Percentiles rank a stretch among this genome's conserved stretches.
Conservation (phyloP, 2,113 vertebrate genomes). For the Brachyhypopomus occidentalis region DNA sequence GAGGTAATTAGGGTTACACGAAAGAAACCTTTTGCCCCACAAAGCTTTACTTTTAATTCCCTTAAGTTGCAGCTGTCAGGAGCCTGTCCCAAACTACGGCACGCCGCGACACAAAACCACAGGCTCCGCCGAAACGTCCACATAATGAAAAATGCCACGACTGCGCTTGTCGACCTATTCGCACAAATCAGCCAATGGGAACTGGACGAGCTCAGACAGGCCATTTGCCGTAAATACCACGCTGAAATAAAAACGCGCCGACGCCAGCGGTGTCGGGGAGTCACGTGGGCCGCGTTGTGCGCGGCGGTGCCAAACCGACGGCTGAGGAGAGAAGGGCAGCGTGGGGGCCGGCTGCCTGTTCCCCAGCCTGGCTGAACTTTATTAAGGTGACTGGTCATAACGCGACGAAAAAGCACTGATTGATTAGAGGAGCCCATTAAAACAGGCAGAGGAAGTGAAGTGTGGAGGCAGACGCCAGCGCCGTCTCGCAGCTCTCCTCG, state of each 20-base stretch:
- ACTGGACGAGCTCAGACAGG: not conserved
- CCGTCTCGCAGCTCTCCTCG: slow-evolving; percentile 35
- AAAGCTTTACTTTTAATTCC: slow-evolving; percentile 8
- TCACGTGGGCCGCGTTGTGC: not conserved
- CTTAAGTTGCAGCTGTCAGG: slow-evolving; percentile 41
- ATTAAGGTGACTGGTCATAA: slow-evolving; percentile 64
- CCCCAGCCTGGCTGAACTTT: slow-evolving; percentile 40
- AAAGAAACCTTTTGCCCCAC: slow-evolving; percentile 28
- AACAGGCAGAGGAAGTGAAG: slow-evolving; percentile 60
- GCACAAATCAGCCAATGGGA: not conserved
- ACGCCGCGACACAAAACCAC: not conserved
- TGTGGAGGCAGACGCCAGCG: slow-evolving; percentile 58
- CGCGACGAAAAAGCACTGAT: slow-evolving; percentile 67
- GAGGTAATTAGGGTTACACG: slow-evolving; percentile 39
- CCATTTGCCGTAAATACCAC: not conserved
- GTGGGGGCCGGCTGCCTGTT: not conserved
- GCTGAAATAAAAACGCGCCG: not conserved
- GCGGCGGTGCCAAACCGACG: slow-evolving; percentile 1
- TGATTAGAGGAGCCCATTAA: slow-evolving; percentile 71
- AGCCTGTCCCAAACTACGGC: not conserved
- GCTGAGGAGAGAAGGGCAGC: not conserved
- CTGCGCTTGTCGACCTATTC: not conserved
- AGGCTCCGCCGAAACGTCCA: slow-evolving; percentile 10
- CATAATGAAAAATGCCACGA: slow-evolving; percentile 17
- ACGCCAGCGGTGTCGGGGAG: not conserved